Conservation (phyloP, 2,888 invertebrate genomes). For the Dasysyrphus tricinctus region DNA sequence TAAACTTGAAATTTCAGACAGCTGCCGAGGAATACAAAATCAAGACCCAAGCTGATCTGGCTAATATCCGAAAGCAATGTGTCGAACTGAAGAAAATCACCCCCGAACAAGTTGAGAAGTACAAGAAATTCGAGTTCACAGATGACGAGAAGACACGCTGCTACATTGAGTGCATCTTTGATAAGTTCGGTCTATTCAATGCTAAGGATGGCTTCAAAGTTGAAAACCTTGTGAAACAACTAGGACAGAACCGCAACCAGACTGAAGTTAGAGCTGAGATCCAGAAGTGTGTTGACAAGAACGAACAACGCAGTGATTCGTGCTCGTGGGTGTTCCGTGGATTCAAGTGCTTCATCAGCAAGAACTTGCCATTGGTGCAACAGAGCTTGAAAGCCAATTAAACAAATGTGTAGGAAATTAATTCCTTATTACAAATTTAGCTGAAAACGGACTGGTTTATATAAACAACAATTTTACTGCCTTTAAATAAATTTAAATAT, state of each 20-base stretch:
- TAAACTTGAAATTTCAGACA: slow-evolving; percentile 76
- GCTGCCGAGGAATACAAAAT: slow-evolving; percentile 81
- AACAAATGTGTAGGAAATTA: slow-evolving; percentile 14
- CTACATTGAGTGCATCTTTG: slow-evolving; percentile 83
- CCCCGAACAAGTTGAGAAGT: slow-evolving; percentile 81
- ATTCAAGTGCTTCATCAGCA: slow-evolving; percentile 83
- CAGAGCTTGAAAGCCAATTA: slow-evolving; percentile 81
- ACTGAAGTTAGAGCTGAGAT: slow-evolving; percentile 81
- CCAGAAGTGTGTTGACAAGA: slow-evolving; percentile 82
- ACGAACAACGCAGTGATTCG: slow-evolving; percentile 81
- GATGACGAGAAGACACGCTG: slow-evolving; percentile 83
- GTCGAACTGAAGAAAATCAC: slow-evolving; percentile 80
- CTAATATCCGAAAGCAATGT: slow-evolving; percentile 81
- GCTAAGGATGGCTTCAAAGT: slow-evolving; percentile 81
- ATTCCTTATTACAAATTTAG: slow-evolving; percentile 27
- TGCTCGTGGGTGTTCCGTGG: slow-evolving; percentile 82
- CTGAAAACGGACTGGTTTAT: slow-evolving; percentile 55
- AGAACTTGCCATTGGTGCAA: slow-evolving; percentile 82
- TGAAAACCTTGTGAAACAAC: slow-evolving; percentile 82
- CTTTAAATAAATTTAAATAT: slow-evolving; percentile 64
- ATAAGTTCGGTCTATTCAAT: slow-evolving; percentile 82
- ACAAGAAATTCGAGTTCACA: slow-evolving; percentile 82
- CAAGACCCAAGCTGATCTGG: slow-evolving; percentile 82
- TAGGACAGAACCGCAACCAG: slow-evolving; percentile 82
- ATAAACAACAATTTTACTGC: slow-evolving; percentile 44